These are phyloP conservation scores for Rhea americana DNA, from an alignment of 2,113 vertebrate genomes.

Conservation along the genomic window DNA sequence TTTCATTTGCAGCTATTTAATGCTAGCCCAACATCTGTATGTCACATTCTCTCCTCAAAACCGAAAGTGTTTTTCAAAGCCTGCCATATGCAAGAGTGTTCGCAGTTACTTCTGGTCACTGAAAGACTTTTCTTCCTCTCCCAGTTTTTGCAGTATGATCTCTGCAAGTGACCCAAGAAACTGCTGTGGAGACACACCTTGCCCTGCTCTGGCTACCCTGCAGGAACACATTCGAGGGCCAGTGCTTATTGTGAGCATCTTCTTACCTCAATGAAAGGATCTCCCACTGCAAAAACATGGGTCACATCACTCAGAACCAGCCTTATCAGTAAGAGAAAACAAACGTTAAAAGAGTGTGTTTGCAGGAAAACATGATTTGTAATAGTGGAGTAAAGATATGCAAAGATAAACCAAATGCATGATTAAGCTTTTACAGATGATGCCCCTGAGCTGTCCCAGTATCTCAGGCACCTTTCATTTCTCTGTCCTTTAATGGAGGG, in stretches of 20 bases:
- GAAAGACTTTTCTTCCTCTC: neutral
- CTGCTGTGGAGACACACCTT: neutral
- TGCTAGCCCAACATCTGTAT: neutral
- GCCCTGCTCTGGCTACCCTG: neutral
- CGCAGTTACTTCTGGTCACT: neutral
- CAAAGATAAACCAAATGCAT: neutral
- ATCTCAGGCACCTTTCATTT: neutral
- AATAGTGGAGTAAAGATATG: neutral
- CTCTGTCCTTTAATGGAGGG: neutral
- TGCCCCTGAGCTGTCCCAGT: neutral
- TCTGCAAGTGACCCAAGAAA: neutral
- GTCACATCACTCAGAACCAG: neutral
- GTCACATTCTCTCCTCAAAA: conserved; percentile 32
- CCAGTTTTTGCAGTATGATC: neutral
- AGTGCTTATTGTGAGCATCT: neutral
- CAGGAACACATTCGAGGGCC: neutral
- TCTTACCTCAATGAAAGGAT: neutral
- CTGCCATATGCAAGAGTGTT: neutral
- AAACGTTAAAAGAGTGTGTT: neutral
- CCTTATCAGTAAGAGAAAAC: neutral
- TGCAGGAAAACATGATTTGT: neutral
- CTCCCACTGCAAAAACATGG: neutral
- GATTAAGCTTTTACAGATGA: neutral
- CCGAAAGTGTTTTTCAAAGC: neutral
- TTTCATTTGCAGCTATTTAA: conserved; percentile 27